Base-by-base conservation (phyloP, 2,888 invertebrate genomes). In the Cheilosia vernalis region DNA sequence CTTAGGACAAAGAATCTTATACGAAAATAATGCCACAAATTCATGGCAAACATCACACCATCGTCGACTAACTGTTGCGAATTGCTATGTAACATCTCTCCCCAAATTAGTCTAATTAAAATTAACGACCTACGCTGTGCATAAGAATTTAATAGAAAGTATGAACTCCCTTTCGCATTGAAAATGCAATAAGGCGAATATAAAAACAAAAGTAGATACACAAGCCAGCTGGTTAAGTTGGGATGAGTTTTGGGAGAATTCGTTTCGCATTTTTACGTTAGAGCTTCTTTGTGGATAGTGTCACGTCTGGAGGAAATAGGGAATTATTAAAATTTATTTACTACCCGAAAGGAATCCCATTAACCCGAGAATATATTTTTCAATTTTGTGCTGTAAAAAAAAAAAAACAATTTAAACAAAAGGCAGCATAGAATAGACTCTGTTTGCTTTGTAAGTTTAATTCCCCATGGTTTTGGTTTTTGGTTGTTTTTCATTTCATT, bases 281-380 rank as follows among this genome's bases (percentile, higher is more conserved):
- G 55, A 63, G 24, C 51, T 69, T 37, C 30, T 47, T 56, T 44
- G 67, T 61, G 67, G 47, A 66, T 55, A 66, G 66, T 78, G 72
- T 47, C 56, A 33, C 47, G 63, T 69, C 73, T 64, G 67, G 63
- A 73, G 79, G 55, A 83, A 79, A 67, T 56, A 69, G 69, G 63
- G 70, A 80, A 70, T 74, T 84, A 84, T 84, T 84, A 80, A 80
- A 84, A 84, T 84, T 84, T 84, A 84, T 84, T 84, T 73, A 84
- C 80, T 79, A 74, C 80, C 80, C 53, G 80, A 83, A 80, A 80
- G 80, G 84, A 80, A 80, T 84, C 74, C 74, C 84, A 84, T 74
- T 84, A 84, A 70, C 80, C 69, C 64, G 24, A 66, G 84, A 70
- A 78, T 74, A 84, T 80, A 80, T 84, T 84, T 84, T 84, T 84